phyloP scores from a whole-genome alignment of 92 coral and sea anemone genomes.

The Palythoa caribaeorum region DNA sequence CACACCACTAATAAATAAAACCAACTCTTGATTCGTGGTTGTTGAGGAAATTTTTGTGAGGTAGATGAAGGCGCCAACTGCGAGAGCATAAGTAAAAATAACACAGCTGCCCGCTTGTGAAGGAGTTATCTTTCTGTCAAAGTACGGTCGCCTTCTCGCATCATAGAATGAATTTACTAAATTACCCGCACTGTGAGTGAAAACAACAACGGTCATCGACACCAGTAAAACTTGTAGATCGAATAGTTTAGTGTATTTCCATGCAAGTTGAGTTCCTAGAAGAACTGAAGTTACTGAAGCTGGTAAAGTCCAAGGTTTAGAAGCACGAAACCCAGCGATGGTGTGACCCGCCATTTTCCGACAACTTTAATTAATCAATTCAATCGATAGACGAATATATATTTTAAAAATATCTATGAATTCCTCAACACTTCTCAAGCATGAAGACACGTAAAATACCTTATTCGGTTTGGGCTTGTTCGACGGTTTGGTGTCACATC shows the following conservation, averaged over 20 bases:
- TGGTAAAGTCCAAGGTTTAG: conserved; percentile 94
- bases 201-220: conserved; percentile 71
- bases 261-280: conserved; percentile 84
- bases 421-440: background rate
- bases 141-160: conserved; percentile 66
- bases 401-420: background rate
- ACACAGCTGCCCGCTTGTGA: conserved; percentile 77
- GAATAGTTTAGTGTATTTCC: conserved; percentile 75
- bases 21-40: conserved; percentile 74
- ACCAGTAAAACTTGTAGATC: conserved; percentile 62
- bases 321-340: conserved; percentile 51
- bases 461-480: background rate
- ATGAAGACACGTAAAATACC: background rate
- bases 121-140: conserved; percentile 54
- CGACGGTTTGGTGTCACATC: background rate
- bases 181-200: conserved; percentile 94
- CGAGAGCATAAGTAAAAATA: conserved; percentile 75
- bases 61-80: conserved; percentile 67
- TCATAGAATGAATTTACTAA: conserved; percentile 83
- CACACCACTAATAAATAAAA: conserved; percentile 74
- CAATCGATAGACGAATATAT: background rate
- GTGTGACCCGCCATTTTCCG: conserved; percentile 38
- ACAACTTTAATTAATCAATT: background rate
- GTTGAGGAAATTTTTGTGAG: conserved; percentile 75
- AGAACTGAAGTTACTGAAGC: conserved; percentile 83